Conservation (phyloP, 2,888 invertebrate species). For the Cataglyphis albicans region DNA sequence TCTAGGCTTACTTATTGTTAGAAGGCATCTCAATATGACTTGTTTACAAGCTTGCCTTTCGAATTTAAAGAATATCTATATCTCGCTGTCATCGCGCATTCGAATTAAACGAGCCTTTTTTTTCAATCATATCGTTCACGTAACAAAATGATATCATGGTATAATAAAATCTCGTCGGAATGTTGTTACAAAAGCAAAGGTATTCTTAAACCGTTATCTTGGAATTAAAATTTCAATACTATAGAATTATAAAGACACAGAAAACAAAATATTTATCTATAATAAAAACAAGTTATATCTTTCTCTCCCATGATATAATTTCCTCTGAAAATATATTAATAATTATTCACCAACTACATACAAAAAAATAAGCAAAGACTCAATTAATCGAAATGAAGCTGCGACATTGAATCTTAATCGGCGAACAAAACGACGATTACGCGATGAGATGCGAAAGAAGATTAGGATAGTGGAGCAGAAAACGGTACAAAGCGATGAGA, state of each 20-base stretch:
- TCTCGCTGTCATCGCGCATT: neutral
- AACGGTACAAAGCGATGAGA: slow-evolving; percentile 10
- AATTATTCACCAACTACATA: neutral
- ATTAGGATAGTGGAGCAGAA: neutral
- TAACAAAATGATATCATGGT: slow-evolving; percentile 2
- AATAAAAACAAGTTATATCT: neutral
- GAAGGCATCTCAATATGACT: neutral
- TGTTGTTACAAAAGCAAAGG: neutral
- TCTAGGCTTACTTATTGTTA: neutral
- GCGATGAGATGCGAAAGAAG: neutral
- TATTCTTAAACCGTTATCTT: neutral
- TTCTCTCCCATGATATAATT: neutral
- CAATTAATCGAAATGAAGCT: neutral
- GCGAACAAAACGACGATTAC: neutral
- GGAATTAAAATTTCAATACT: neutral
- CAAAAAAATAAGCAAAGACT: neutral
- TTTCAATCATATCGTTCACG: neutral
- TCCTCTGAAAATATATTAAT: neutral
- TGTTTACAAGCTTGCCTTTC: slow-evolving; percentile 20
- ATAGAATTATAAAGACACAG: neutral
- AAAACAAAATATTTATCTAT: neutral
- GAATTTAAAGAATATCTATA: neutral
- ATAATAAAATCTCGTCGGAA: slow-evolving; percentile 12
- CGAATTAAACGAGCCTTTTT: slow-evolving; percentile 5
- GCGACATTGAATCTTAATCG: neutral